Evolutionary conservation across 2,888 invertebrate genomes (phyloP), one percentile per base, ranked within the genome.

Genomic region (Scaptodrosophila latifasciaeformis): DNA sequence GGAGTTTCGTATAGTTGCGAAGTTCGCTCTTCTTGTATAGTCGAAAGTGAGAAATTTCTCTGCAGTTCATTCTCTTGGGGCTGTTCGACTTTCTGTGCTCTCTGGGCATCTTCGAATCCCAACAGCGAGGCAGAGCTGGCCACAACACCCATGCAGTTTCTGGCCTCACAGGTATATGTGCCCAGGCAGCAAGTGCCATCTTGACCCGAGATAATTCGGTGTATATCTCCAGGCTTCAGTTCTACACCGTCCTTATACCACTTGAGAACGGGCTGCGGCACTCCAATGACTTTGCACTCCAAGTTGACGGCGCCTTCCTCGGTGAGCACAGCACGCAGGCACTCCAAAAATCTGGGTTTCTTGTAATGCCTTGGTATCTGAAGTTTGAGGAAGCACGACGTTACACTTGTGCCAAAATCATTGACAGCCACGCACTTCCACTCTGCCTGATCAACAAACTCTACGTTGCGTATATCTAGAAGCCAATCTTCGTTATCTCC

Each of bases 181-280:
- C 96, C 96, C 47, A 96, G 87, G 68, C 95, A 95, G 76, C 96
- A 96, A 1, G 94, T 95, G 4, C 96, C 96, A 83, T 95, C 95
- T 87, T 95, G 93, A 0, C 95, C 95, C 0, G 95, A 94, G 70
- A 95, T 95, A 43, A 96, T 96, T 81, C 93, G 90, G 80, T 96
- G 96, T 72, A 96, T 96, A 82, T 96, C 96, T 0, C 96, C 96
- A 0, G 96, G 94, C 82, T 95, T 95, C 0, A 96, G 85, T 82
- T 96, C 95, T 49, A 92, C 91, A 0, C 95, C 96, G 83, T 96
- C 96, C 86, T 96, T 96, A 83, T 94, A 96, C 96, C 96, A 96
- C 80, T 94, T 95, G 0, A 96, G 87, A n/a, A 92, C 88, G 0
- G 96, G 96, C 80, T 95, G 95, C 0, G 96, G 96, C 1, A 96